Base-by-base conservation (phyloP, 2,888 invertebrate genomes). In the Cheilosia vulpina region DNA sequence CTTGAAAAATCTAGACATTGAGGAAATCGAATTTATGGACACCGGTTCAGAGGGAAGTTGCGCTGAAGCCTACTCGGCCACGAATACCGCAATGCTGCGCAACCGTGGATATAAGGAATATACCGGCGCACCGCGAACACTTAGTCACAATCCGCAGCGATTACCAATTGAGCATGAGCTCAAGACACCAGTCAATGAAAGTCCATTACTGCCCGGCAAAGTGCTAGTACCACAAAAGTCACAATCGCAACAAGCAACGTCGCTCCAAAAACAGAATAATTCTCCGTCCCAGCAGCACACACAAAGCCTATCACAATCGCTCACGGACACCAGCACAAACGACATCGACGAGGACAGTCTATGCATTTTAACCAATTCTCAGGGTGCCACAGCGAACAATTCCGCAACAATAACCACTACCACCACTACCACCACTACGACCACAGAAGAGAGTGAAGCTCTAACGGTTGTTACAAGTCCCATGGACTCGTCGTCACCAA, bases 1-100 rank as follows among this genome's bases (percentile, higher is more conserved):
- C 53, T 87, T 92, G 6, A 91, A 90, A 79, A 90, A 91, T 78
- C 90, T 94, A 79, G 95, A 96, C 65, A 93, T 95, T 57, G 96
- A 96, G 88, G 95, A 96, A 89, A 96, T 97, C 87, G 97, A 97
- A 89, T 97, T 96, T 89, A 97, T 96, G 93, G 97, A 97, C 90
- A 96, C 96, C 0, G 97, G 96, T 0, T 96, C 96, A 0, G 96
- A 96, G 89, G 96, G 96, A n/a, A 94, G 95, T 21, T 94, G 95
- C 17, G 93, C 95, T 4, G 96, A 95, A 88, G 94, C 94, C 15
- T 92, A 94, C 43, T 93, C 94, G 9, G 94, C 94, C 4, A 92
- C 93, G 1, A 94, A 94, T 81, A 92, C 93, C 57, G 93, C 93
- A 0, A 84, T 93, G 71, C 88, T 94, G 15, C 93, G 93, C 81